A percentile compares a stretch with the other conserved stretches of the same genome.
Evolutionary conservation across 2,797 vertebrate species (phyloP).

Genomic region (Anabacerthia variegaticeps): DNA sequence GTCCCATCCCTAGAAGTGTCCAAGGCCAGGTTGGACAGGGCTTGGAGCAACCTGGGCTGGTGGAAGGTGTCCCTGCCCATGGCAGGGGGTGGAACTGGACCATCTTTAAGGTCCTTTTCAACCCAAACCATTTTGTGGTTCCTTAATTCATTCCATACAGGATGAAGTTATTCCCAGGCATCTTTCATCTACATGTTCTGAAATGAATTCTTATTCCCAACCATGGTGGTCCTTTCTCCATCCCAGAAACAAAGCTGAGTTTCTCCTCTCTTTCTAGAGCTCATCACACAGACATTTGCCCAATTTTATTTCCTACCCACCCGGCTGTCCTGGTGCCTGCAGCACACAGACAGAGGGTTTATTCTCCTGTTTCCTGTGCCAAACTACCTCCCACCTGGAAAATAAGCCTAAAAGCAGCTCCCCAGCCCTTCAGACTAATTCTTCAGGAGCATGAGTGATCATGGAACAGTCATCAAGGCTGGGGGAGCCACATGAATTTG

Average conservation of each 20-base stretch:
- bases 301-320: neutral
- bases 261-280: neutral
- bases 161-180: neutral
- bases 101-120: fast-evolving
- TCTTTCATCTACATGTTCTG: neutral
- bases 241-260: neutral
- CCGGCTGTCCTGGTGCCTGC: neutral
- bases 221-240: neutral
- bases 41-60: fast-evolving
- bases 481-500: neutral
- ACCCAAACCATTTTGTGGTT: neutral
- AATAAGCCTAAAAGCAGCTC: neutral
- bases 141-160: neutral
- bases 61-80: neutral
- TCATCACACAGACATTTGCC: neutral
- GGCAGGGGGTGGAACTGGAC: fast-evolving
- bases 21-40: fast-evolving
- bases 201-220: neutral
- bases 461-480: neutral
- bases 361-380: neutral
- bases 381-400: neutral
- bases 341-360: neutral
- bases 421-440: neutral
- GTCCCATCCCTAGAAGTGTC: neutral
- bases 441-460: neutral